Evolutionary conservation across 1,140 invertebrate species (phyloP).

Genomic region (Drosophila cardini): DNA sequence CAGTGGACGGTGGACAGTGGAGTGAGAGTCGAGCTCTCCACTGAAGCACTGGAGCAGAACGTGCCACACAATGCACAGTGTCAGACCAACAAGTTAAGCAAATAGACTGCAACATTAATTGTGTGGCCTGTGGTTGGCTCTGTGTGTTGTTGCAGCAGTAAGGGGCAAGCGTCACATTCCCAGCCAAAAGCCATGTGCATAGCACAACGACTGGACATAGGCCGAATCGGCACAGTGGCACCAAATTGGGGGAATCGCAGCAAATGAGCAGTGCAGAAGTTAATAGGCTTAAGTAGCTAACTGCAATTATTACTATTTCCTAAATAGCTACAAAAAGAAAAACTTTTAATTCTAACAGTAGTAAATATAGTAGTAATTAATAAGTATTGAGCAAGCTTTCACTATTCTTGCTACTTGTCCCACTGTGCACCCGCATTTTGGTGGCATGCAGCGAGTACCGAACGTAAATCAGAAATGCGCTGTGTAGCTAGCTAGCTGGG

Average conservation of each 20-base stretch:
- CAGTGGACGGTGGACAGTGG: neutral
- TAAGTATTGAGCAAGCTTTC: no score
- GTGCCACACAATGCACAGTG: constrained; percentile 41
- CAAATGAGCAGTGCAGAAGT: neutral
- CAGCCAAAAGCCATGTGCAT: constrained; percentile 6
- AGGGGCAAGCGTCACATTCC: neutral
- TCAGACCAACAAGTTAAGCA: constrained; percentile 76
- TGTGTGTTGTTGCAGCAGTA: neutral
- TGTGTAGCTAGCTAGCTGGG: neutral
- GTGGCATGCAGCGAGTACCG: constrained; percentile 13
- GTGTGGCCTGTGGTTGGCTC: constrained; percentile 65
- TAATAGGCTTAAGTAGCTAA: neutral
- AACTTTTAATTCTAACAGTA: no score
- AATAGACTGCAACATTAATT: constrained; percentile 83
- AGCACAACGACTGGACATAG: constrained; percentile 12
- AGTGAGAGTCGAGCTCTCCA: constrained; percentile 49
- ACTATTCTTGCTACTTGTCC: no score
- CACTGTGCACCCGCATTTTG: constrained; percentile 11
- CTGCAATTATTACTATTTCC: no score
- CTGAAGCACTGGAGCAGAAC: constrained; percentile 69
- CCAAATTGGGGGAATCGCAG: neutral
- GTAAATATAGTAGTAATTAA: no score
- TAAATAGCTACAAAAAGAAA: no score
- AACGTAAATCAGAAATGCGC: constrained; percentile 68
- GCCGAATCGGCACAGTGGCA: constrained; percentile 12